phyloP scores from a whole-genome alignment of 2,888 invertebrate species.

The Acleris sparsana region DNA sequence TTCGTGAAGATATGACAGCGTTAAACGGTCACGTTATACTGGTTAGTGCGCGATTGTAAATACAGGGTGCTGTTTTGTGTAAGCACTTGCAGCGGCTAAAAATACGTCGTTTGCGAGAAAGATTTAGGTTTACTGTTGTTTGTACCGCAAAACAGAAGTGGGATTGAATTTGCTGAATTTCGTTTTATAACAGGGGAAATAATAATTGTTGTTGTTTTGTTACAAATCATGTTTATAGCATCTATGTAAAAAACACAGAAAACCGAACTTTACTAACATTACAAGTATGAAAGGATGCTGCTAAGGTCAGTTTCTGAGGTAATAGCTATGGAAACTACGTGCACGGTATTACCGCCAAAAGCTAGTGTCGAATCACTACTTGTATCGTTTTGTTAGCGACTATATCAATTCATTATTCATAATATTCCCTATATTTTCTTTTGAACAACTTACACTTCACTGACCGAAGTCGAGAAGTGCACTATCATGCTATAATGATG shows the following conservation, averaged over 20 bases:
- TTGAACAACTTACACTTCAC: constrained; percentile 52
- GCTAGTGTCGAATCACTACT: too few species aligned
- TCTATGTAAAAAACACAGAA: too few species aligned
- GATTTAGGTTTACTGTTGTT: constrained; percentile 15
- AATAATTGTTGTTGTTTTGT: too few species aligned
- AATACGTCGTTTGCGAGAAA: constrained; percentile 7
- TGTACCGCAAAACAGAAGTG: background rate
- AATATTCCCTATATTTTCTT: constrained; percentile 6
- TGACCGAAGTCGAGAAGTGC: constrained; percentile 42
- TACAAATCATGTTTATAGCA: too few species aligned
- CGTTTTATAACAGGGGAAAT: too few species aligned
- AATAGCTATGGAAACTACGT: too few species aligned
- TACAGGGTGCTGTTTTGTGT: constrained; percentile 16
- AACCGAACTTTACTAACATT: too few species aligned
- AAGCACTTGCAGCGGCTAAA: constrained; percentile 18
- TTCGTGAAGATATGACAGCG: background rate
- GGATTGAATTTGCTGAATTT: constrained; percentile 5
- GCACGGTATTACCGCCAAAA: too few species aligned
- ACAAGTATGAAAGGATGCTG: too few species aligned
- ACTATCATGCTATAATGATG: constrained; percentile 52
- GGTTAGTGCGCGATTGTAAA: constrained; percentile 14
- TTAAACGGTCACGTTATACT: constrained; percentile 3
- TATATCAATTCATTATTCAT: background rate
- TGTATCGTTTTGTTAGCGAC: background rate
- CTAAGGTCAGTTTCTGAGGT: too few species aligned